Evolutionary conservation across 2,113 vertebrate genomes (phyloP), one percentile per base, ranked within the genome.

Genomic region (Rhombomys opimus): DNA sequence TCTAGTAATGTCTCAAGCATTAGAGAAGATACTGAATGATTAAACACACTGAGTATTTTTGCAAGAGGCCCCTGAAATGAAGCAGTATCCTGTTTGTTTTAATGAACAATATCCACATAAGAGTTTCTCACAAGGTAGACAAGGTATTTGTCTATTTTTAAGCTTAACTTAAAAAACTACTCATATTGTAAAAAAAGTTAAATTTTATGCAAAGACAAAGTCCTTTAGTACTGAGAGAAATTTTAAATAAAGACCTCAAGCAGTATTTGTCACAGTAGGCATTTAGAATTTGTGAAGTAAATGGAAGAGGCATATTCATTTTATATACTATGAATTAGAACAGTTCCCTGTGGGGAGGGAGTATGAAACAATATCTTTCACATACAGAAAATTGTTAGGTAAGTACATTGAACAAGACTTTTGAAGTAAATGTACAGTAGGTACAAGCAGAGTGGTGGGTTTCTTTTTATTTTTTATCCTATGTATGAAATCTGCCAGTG

Each of bases 181-280:
- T 72, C 78, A 3, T 72, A 75, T 22, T 52, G 8, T 15, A 32
- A 59, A 41, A 41, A 20, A 81, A 91, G 61, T 85, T 65, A 65
- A 75, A 90, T 91, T 77, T 5, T 8, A 68, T 30, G 65, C 23
- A 73, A 95, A 54, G 17, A 76, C 78, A 59, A 57, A 61, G 81
- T 65, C 67, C 2, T 68, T 25, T 94, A 65, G 22, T 75, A 63
- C 96, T 91, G 18, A 87, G 52, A 87, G n/a, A 86, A 93, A 85
- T 30, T 81, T 86, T 89, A 70, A 87, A 68, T 65, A 52, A 88
- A 89, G 41, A 52, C 59, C 22, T 67, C 25, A 78, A 61, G 32
- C 25, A 67, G 14, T 46, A 41, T 5, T 90, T 90, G 1, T 35
- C 14, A 78, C 12, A 61, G 30, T 67, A n/a, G 70, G 22, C 17